Base-by-base conservation (phyloP, 2,797 vertebrate species). In the Synaphobranchus kaupii region DNA sequence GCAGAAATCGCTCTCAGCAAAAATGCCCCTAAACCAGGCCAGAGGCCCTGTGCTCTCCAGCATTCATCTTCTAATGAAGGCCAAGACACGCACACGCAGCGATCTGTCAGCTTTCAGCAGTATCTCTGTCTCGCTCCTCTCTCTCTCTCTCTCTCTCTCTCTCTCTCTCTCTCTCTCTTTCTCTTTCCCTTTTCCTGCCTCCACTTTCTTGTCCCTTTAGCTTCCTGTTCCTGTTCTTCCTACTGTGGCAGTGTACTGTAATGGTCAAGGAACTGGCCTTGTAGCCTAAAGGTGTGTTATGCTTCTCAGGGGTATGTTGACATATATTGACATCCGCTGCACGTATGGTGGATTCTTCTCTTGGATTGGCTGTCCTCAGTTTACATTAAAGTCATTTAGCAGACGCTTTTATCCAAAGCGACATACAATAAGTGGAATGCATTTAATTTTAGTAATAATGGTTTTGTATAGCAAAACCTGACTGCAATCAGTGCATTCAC, bases 1-100 rank as follows among this genome's bases (percentile, higher is more conserved):
- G 15, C 94, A 95, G 94, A 95, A 96, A 95, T 95, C 94, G 95
- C 93, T 94, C 94, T 95, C 95, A 95, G 90, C 90, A 90, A 76
- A 90, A 92, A 90, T 91, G 92, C 92, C 92, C 94, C 92, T 92
- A 88, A 95, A 94, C 92, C 93, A 92, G 92, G 94, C 93, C 93
- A 86, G 90, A 91, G 91, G 71, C 90, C 91, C 89, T 90, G 89
- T 12, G 34, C 47, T 31, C 25, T 71, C 13, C 28, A 2, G 63
- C 12, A 76, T 78, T 56, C 71, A 48, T 31, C 50, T 56, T 5
- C n/a, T 28, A 50, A 47, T 17, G 84, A 3, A 44, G 44, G 15
- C 48, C 34, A 5, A 3, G 47, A 73, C 44, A 80, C 48, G 66
- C 86, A 83, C 81, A 48, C 60, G 76, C 85, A 83, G 88, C 83